Percentiles rank a stretch among this genome's conserved stretches.
These are phyloP conservation scores for Cybosia mesomella DNA, from an alignment of 2,888 invertebrate genomes.

Conservation along the genomic window DNA sequence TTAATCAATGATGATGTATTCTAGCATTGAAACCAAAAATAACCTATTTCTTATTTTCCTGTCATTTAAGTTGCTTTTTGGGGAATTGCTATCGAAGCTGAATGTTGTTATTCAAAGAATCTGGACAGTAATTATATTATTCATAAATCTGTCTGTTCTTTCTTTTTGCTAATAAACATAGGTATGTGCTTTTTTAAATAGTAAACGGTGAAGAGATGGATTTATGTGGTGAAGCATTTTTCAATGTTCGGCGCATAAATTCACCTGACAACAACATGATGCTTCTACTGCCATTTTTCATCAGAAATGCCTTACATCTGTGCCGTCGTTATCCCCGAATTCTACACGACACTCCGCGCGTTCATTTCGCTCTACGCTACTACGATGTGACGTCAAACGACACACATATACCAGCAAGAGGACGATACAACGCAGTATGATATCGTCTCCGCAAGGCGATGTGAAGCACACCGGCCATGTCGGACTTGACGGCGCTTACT, in stretches of 20 bases:
- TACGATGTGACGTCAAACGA: constrained; percentile 84
- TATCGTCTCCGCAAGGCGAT: constrained; percentile 98
- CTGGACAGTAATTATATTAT: neutral
- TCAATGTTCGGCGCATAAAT: neutral
- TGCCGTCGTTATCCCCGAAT: constrained; percentile 68
- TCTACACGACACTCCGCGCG: constrained; percentile 71
- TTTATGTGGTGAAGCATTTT: neutral
- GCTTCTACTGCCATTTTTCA: constrained; percentile 49
- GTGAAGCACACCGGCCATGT: constrained; percentile 98
- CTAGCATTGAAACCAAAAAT: constrained; percentile 27
- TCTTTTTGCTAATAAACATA: neutral
- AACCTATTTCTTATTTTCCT: constrained; percentile 17
- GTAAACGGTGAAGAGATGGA: neutral
- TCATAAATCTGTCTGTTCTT: neutral
- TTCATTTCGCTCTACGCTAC: constrained; percentile 71
- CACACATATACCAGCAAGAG: constrained; percentile 86
- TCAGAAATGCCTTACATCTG: constrained; percentile 43
- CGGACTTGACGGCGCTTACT: constrained; percentile 98
- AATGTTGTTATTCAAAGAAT: constrained; percentile 34
- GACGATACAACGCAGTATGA: constrained; percentile 95
- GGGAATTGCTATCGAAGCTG: constrained; percentile 32
- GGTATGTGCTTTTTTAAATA: no score
- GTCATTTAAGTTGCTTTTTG: constrained; percentile 25
- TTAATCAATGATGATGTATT: constrained; percentile 13
- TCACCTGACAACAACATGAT: constrained; percentile 45